Conservation (phyloP, 35 echinoderm and acorn worm genomes). For the Hemicentrotus pulcherrimus region DNA sequence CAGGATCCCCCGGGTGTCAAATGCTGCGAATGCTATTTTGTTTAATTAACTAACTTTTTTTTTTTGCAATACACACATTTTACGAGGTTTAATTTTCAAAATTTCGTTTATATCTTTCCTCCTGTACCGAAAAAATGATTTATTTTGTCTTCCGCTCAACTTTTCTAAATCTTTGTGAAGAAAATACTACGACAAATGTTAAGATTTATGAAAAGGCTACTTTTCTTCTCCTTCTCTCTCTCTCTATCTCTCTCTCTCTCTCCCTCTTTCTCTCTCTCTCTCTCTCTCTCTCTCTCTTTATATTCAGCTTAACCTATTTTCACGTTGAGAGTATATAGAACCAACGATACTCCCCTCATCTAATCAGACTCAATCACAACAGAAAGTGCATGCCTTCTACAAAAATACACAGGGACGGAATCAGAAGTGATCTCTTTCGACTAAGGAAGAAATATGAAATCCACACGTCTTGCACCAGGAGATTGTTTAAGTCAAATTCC, state of each 20-base stretch:
- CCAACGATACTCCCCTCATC: not conserved
- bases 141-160: too few relatives aligned
- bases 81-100: too few relatives aligned
- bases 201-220: too few relatives aligned
- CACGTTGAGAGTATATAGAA: not conserved
- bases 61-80: too few relatives aligned
- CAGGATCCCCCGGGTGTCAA: too few relatives aligned
- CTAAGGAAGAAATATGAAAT: constrained; percentile 19
- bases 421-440: constrained; percentile 2
- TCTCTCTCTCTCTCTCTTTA: not conserved
- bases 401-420: not conserved
- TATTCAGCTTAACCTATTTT: not conserved
- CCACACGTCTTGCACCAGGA: not conserved
- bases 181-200: too few relatives aligned
- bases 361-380: constrained; percentile 11
- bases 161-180: too few relatives aligned
- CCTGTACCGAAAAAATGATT: too few relatives aligned
- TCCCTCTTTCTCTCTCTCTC: too few relatives aligned
- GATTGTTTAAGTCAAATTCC: constrained; percentile 18
- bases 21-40: too few relatives aligned
- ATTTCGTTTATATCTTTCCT: too few relatives aligned
- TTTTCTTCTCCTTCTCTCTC: not conserved
- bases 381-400: constrained; percentile 16
- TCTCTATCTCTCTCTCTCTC: not conserved
- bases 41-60: too few relatives aligned